phyloP scores from a whole-genome alignment of 2,888 invertebrate genomes.

The Drosophila demipolita region DNA sequence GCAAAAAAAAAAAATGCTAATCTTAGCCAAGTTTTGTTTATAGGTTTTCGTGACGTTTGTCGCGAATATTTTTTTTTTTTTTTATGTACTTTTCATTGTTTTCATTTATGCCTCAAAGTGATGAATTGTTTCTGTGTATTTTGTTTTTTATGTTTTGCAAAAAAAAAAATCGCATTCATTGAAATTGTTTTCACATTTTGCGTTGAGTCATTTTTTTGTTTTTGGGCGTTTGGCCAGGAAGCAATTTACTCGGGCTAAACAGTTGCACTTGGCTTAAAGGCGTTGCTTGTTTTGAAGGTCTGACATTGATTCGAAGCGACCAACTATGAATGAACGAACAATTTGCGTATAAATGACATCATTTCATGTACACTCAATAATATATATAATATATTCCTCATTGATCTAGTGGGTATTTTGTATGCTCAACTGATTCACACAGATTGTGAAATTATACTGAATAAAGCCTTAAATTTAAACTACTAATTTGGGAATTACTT shows the following conservation, averaged over 20 bases:
- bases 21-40: slow-evolving; percentile 26
- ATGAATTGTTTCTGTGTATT: slow-evolving; percentile 46
- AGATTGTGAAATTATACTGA: slow-evolving; percentile 16
- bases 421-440: slow-evolving; percentile 25
- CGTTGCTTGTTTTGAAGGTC: slow-evolving; percentile 10
- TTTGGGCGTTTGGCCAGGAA: slow-evolving; percentile 55
- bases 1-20: slow-evolving; percentile 15
- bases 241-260: slow-evolving; percentile 26
- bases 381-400: slow-evolving; percentile 20
- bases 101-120: slow-evolving; percentile 46
- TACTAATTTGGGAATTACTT: neutral
- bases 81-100: slow-evolving; percentile 1
- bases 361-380: slow-evolving; percentile 18
- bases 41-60: slow-evolving; percentile 65
- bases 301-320: slow-evolving; percentile 5
- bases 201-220: slow-evolving; percentile 44
- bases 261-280: slow-evolving; percentile 30
- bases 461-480: neutral
- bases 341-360: slow-evolving; percentile 36
- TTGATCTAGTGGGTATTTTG: slow-evolving; percentile 34
- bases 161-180: slow-evolving; percentile 43
- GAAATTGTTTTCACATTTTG: slow-evolving; percentile 51
- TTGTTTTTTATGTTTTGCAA: slow-evolving; percentile 18
- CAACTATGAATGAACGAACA: slow-evolving; percentile 35
- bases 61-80: slow-evolving; percentile 32